Percentiles rank a stretch among this genome's conserved stretches.
Evolutionary conservation across 37 sponge, comb jelly and placozoan species (phyloP).

Genomic region (Bolinopsis microptera): DNA sequence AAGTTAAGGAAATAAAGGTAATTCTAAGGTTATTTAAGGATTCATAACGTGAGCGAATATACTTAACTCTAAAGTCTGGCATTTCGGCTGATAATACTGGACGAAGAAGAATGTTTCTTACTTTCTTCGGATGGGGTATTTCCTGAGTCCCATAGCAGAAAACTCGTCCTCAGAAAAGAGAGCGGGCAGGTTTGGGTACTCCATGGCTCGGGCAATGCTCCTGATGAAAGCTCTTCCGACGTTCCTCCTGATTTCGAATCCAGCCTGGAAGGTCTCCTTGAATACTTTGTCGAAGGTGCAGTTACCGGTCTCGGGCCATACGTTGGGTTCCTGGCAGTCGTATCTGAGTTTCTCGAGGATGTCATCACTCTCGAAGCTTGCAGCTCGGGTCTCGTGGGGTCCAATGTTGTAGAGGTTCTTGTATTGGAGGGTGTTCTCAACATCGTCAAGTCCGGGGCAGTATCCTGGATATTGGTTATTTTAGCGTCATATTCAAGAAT

Average conservation of each 20-base stretch:
- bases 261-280: slow-evolving; percentile 50
- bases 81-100: too few species aligned
- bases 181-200: background rate
- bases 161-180: slow-evolving; percentile 51
- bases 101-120: too few species aligned
- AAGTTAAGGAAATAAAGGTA: too few species aligned
- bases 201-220: slow-evolving; percentile 20
- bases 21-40: too few species aligned
- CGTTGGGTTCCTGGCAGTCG: slow-evolving; percentile 45
- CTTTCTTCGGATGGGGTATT: slow-evolving; percentile 27
- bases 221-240: slow-evolving; percentile 15
- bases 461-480: slow-evolving; percentile 1
- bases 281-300: slow-evolving; percentile 38
- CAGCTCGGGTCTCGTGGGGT: slow-evolving; percentile 9
- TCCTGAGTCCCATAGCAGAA: slow-evolving; percentile 54
- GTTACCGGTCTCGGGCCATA: slow-evolving; percentile 21
- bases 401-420: slow-evolving; percentile 63
- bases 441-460: slow-evolving; percentile 48
- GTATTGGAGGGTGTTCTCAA: slow-evolving; percentile 59
- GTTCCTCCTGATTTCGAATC: slow-evolving; percentile 37
- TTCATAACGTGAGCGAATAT: too few species aligned
- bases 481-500: background rate
- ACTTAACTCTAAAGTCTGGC: too few species aligned
- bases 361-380: background rate
- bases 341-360: slow-evolving; percentile 43